Evolutionary conservation across 92 coral and sea anemone species (phyloP).

Genomic region (Desmophyllum pertusum): DNA sequence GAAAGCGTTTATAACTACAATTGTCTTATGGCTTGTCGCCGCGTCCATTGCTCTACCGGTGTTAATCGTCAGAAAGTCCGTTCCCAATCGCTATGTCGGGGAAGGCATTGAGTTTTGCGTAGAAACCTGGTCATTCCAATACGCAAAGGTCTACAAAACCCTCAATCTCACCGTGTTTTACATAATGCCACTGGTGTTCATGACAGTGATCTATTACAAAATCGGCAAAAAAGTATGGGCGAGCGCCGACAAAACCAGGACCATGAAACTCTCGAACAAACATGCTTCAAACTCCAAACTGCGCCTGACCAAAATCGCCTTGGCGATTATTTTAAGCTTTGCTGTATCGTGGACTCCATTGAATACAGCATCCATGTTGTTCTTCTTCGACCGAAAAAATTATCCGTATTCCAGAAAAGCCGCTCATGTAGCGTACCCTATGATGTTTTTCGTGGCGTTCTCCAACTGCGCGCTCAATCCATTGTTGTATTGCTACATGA

Average conservation of each 20-base stretch:
- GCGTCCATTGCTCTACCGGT: slow-evolving; percentile 59
- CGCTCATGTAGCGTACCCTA: slow-evolving; percentile 40
- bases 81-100: neutral
- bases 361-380: slow-evolving; percentile 23
- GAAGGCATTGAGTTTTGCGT: slow-evolving; percentile 33
- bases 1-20: slow-evolving; percentile 40
- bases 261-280: slow-evolving; percentile 53
- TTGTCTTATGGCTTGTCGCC: slow-evolving; percentile 65
- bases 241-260: slow-evolving; percentile 68
- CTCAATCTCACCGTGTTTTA: slow-evolving; percentile 55
- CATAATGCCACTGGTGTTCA: slow-evolving; percentile 63
- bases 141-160: slow-evolving; percentile 49
- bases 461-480: slow-evolving; percentile 89
- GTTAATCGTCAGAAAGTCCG: slow-evolving; percentile 46
- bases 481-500: slow-evolving; percentile 80
- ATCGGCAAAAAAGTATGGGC: slow-evolving; percentile 74
- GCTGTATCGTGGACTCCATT: slow-evolving; percentile 82
- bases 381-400: slow-evolving; percentile 13
- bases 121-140: slow-evolving; percentile 43
- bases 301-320: slow-evolving; percentile 80
- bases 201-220: slow-evolving; percentile 68
- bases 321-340: slow-evolving; percentile 75
- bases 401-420: neutral
- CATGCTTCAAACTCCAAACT: slow-evolving; percentile 63
- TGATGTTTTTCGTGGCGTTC: slow-evolving; percentile 59